Evolutionary conservation across 2,113 vertebrate genomes (phyloP).

Genomic region (Heterotilapia buettikoferi): DNA sequence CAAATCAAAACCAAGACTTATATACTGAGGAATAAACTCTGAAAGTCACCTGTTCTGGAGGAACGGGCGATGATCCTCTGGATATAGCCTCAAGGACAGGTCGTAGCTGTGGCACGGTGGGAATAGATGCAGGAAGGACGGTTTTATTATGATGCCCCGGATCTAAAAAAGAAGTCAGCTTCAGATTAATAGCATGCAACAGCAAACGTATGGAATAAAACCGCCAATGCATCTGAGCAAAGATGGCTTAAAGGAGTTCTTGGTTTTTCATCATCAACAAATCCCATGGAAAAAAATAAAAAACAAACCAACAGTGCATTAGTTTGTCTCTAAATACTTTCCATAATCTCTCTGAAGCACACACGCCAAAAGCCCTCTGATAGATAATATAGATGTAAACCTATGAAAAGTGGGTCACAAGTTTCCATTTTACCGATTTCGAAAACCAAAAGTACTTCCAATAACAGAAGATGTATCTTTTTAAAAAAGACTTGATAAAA

Average conservation of each 20-base stretch:
- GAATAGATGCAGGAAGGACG: conserved; percentile 79
- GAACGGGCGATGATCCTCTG: conserved; percentile 81
- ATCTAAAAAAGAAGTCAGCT: conserved; percentile 69
- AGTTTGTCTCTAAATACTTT: background rate
- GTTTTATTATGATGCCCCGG: conserved; percentile 77
- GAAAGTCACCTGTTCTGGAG: conserved; percentile 80
- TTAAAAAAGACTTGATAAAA: background rate
- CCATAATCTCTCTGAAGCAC: background rate
- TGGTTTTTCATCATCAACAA: background rate
- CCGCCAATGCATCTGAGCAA: background rate
- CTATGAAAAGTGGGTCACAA: background rate
- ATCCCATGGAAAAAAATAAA: background rate
- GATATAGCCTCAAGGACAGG: conserved; percentile 79
- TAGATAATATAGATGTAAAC: background rate
- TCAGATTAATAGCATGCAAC: background rate
- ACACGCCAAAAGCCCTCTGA: background rate
- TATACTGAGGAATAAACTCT: background rate
- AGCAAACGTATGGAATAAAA: background rate
- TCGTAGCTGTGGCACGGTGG: conserved; percentile 85
- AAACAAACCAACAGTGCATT: background rate
- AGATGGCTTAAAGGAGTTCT: background rate
- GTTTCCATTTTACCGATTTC: background rate
- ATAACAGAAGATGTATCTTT: background rate
- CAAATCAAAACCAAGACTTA: background rate
- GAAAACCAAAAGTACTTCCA: background rate